Base-by-base conservation (phyloP, 2,113 vertebrate species). In the Tichodroma muraria region DNA sequence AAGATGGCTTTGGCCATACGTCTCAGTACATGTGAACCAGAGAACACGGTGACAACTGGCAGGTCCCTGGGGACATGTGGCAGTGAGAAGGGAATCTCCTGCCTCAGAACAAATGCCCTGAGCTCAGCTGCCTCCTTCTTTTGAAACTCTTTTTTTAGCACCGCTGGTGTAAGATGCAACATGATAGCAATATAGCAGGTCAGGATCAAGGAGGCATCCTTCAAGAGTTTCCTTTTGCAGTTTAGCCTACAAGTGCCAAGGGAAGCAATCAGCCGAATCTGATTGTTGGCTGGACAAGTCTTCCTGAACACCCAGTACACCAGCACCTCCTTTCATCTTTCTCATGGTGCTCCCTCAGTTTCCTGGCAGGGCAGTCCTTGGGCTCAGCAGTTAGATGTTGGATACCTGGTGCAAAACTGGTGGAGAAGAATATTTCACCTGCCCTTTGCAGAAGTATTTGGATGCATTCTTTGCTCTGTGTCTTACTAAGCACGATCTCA, bases 1-100 rank as follows among this genome's bases (percentile, higher is more conserved):
- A 86, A 28, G 8, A 2, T n/a, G 60, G 71, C 71, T 8, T 3
- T 28, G 68, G 64, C 76, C 7, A 0, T 38, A 12, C 0, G 0
- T 50, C 54, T 25, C 23, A 2, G 60, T 33, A 28, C 95, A 95
- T 76, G 90, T 95, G 95, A 88, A 75, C 44, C 3, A 1, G 64
- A 75, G 47, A 49, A 49, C 77, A 78, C 5, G 2, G 77, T 94
- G 89, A 76, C 77, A 90, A 4, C 61, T 54, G 70, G 37, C 89
- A 79, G 69, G 69, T 60, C 49, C 24, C 40, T 24, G 31, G 69
- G 65, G 52, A 52, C 77, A 22, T 1, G 9, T 40, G 72, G 44
- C 15, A 1, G 44, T 44, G 45, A 37, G 52, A 30, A 88, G 80
- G 82, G 53, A 90, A 71, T 37, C 60, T 79, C 65, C 60, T 60